Conservation (phyloP, 2,113 vertebrate genomes). For the Nanorana parkeri region DNA sequence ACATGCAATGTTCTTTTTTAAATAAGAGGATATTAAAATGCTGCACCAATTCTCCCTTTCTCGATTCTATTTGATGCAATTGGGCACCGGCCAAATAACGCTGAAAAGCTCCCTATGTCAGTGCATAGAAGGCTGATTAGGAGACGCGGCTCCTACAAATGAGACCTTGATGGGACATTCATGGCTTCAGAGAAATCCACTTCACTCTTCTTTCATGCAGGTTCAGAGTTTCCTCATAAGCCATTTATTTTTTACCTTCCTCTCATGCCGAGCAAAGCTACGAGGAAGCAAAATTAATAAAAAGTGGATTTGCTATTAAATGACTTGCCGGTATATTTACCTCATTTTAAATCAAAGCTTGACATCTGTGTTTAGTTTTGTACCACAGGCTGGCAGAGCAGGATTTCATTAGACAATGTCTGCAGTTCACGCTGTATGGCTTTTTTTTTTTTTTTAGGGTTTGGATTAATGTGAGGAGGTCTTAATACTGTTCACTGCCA, state of each 20-base stretch:
- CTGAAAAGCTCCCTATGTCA: slow-evolving; percentile 63
- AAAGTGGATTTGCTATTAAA: slow-evolving; percentile 2
- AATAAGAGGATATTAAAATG: slow-evolving; percentile 69
- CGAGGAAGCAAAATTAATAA: slow-evolving; percentile 11
- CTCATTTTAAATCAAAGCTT: neutral
- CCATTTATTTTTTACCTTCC: neutral
- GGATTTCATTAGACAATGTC: too few relatives aligned
- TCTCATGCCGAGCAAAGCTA: neutral
- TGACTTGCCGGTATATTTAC: neutral
- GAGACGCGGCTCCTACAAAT: slow-evolving; percentile 58
- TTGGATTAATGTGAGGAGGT: too few relatives aligned
- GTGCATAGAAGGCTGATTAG: slow-evolving; percentile 60
- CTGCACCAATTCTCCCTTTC: slow-evolving; percentile 56
- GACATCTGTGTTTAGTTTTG: too few relatives aligned
- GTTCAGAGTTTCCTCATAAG: slow-evolving; percentile 27
- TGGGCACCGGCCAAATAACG: slow-evolving; percentile 61
- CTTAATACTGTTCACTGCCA: too few relatives aligned
- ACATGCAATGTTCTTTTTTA: slow-evolving; percentile 65
- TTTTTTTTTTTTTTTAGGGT: too few relatives aligned
- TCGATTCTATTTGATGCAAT: slow-evolving; percentile 63
- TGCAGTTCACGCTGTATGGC: too few relatives aligned
- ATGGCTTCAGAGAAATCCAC: slow-evolving; percentile 55
- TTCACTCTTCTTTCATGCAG: slow-evolving; percentile 44
- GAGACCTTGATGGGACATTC: slow-evolving; percentile 61
- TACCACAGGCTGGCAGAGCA: too few relatives aligned